Evolutionary conservation across 2,113 vertebrate species (phyloP).

Genomic region (Plecturocebus donacophilus): DNA sequence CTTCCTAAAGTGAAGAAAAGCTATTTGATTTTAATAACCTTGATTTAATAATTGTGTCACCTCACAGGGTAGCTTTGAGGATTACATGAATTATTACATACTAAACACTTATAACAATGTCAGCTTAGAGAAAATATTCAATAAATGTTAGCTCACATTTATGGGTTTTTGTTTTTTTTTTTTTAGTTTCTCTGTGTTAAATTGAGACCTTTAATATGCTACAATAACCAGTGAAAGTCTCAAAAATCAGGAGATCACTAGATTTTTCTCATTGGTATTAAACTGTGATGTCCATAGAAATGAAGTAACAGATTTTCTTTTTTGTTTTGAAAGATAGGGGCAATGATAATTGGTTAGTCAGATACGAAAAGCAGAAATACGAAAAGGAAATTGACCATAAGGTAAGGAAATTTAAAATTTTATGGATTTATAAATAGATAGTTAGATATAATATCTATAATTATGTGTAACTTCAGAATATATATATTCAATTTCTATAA

Average conservation of each 20-base stretch:
- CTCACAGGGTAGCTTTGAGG: not conserved
- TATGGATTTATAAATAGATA: no score
- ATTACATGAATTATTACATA: not conserved
- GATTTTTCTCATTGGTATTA: conserved; percentile 22
- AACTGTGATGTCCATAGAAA: not conserved
- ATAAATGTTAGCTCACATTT: conserved; percentile 1
- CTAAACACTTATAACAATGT: not conserved
- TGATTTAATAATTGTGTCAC: not conserved
- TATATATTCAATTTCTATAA: not conserved
- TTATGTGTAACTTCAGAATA: no score
- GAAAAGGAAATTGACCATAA: conserved; percentile 81
- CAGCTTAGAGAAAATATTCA: not conserved
- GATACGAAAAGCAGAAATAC: conserved; percentile 91
- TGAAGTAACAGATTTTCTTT: conserved; percentile 62
- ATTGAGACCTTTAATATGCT: conserved; percentile 6
- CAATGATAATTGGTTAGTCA: conserved; percentile 98
- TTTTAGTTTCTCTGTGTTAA: conserved; percentile 36
- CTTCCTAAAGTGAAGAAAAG: not conserved
- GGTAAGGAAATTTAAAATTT: conserved; percentile 81
- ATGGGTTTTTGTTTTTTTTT: not conserved
- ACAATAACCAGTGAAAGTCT: conserved; percentile 9
- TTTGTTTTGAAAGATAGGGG: conserved; percentile 92
- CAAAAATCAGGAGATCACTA: not conserved
- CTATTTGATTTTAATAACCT: not conserved
- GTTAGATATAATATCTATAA: no score